phyloP scores from a whole-genome alignment of 2,113 vertebrate species.

The Epinephelus cyanopodus region DNA sequence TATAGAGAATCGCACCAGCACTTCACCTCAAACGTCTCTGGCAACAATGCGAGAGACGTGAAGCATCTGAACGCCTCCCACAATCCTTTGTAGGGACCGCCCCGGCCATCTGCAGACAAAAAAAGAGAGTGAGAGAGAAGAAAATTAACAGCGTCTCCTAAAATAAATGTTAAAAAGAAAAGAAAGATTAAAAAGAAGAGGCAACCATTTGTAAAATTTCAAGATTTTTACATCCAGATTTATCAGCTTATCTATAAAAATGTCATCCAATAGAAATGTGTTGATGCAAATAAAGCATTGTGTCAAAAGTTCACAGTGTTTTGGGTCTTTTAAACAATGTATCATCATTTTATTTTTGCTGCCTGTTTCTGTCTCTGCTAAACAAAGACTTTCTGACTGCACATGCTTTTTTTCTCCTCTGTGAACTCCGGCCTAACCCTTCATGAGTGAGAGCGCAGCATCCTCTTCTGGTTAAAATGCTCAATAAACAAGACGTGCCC shows the following conservation, averaged over 20 bases:
- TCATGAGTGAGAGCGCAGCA: conserved; percentile 79
- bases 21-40: conserved; percentile 54
- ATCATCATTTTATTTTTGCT: background rate
- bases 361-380: conserved; percentile 7
- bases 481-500: conserved; percentile 29
- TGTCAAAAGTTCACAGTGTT: background rate
- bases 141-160: conserved; percentile 13
- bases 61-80: conserved; percentile 60
- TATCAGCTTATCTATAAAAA: background rate
- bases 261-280: background rate
- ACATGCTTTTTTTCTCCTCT: background rate
- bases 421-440: conserved; percentile 5
- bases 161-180: conserved; percentile 29
- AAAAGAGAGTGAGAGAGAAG: background rate
- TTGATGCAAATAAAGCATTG: background rate
- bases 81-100: conserved; percentile 39
- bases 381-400: conserved; percentile 37
- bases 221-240: background rate
- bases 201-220: background rate
- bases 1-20: conserved; percentile 36
- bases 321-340: background rate
- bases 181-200: background rate
- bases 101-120: conserved; percentile 62
- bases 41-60: conserved; percentile 58
- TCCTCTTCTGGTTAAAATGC: conserved; percentile 80